phyloP scores from a whole-genome alignment of 2,113 vertebrate species.

The Merops nubicus region DNA sequence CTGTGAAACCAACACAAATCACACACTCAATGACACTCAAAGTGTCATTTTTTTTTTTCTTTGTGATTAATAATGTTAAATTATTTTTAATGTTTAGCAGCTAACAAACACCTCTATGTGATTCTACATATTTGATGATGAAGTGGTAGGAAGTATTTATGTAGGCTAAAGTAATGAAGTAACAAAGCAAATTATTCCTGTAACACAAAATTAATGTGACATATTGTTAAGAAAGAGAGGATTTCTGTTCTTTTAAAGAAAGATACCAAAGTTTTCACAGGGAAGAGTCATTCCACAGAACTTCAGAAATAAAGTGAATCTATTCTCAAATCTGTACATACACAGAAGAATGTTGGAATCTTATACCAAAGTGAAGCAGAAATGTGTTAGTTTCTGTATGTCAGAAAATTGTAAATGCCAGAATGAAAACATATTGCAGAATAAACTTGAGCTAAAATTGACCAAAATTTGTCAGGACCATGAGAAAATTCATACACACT shows the following conservation, averaged over 20 bases:
- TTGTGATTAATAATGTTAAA: neutral
- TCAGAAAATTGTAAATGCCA: neutral
- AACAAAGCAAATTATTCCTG: accelerated
- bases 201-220: neutral
- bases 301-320: neutral
- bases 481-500: neutral
- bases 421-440: neutral
- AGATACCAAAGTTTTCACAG: neutral
- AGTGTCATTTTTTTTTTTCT: neutral
- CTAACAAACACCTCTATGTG: neutral
- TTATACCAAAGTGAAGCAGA: neutral
- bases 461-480: neutral
- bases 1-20: neutral
- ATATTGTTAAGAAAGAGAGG: neutral
- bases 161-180: neutral
- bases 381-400: neutral
- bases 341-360: neutral
- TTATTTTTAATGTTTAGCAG: neutral
- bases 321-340: neutral
- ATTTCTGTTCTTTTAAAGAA: neutral
- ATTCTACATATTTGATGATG: neutral
- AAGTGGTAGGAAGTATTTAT: neutral
- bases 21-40: accelerated
- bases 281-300: neutral
- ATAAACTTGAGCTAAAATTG: neutral